Evolutionary conservation across 2,797 vertebrate species (phyloP).

Genomic region (Xenops minutus): DNA sequence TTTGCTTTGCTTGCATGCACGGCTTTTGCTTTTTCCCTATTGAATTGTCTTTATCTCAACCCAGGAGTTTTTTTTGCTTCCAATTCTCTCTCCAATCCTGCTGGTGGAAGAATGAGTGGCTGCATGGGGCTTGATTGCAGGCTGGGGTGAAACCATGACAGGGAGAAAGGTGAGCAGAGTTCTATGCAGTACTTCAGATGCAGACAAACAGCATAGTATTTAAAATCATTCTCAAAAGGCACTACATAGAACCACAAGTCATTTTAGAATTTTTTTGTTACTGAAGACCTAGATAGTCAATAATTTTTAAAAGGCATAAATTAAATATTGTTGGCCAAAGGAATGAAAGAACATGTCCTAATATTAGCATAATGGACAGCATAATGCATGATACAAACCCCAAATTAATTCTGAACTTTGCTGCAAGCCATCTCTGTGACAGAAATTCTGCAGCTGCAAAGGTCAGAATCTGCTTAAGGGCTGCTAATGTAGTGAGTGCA

Average conservation of each 20-base stretch:
- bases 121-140: not conserved
- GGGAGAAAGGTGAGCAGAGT: not conserved
- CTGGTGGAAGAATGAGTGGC: not conserved
- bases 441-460: not conserved
- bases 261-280: not conserved
- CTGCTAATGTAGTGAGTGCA: not conserved
- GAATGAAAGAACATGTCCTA: not conserved
- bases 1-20: not conserved
- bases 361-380: not conserved
- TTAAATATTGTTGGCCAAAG: not conserved
- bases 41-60: not conserved
- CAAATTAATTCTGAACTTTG: not conserved
- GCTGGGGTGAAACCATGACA: not conserved
- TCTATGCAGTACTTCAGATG: rapidly evolving
- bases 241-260: not conserved
- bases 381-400: not conserved
- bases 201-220: not conserved
- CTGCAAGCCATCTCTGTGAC: not conserved
- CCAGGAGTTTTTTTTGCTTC: not conserved
- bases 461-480: not conserved
- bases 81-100: not conserved
- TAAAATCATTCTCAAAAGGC: not conserved
- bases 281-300: not conserved
- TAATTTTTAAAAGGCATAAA: not conserved
- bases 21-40: not conserved